Conservation (phyloP, 2,888 invertebrate species). For the Carcina quercana region DNA sequence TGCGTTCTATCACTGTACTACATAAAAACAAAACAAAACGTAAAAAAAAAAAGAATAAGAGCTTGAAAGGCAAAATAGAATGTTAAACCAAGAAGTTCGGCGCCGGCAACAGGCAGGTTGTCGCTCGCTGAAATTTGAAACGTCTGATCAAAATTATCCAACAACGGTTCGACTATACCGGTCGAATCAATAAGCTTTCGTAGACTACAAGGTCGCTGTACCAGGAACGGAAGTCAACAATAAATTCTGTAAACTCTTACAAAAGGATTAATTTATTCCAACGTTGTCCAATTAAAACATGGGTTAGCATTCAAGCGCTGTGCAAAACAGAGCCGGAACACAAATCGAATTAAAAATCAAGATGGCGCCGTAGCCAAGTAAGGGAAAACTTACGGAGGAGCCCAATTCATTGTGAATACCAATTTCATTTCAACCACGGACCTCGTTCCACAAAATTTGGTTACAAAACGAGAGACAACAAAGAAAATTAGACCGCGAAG, state of each 20-base stretch:
- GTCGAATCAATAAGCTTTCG: too few relatives aligned
- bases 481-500: constrained; percentile 70
- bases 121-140: too few relatives aligned
- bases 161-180: too few relatives aligned
- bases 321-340: constrained; percentile 27
- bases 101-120: too few relatives aligned
- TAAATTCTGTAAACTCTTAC: not conserved
- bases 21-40: too few relatives aligned
- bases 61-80: too few relatives aligned
- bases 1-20: too few relatives aligned
- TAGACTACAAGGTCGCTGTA: too few relatives aligned
- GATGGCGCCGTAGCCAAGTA: constrained; percentile 33
- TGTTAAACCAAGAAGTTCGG: too few relatives aligned
- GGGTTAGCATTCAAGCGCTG: constrained; percentile 40
- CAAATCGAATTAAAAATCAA: constrained; percentile 58
- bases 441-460: constrained; percentile 67
- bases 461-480: constrained; percentile 69
- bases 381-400: constrained; percentile 40
- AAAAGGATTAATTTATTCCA: constrained; percentile 22
- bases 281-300: constrained; percentile 22
- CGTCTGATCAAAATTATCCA: too few relatives aligned
- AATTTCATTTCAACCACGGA: constrained; percentile 64
- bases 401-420: constrained; percentile 66
- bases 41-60: too few relatives aligned
- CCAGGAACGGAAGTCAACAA: too few relatives aligned